phyloP scores from a whole-genome alignment of 1,140 invertebrate genomes.

The Trachymyrmex cornetzi region DNA sequence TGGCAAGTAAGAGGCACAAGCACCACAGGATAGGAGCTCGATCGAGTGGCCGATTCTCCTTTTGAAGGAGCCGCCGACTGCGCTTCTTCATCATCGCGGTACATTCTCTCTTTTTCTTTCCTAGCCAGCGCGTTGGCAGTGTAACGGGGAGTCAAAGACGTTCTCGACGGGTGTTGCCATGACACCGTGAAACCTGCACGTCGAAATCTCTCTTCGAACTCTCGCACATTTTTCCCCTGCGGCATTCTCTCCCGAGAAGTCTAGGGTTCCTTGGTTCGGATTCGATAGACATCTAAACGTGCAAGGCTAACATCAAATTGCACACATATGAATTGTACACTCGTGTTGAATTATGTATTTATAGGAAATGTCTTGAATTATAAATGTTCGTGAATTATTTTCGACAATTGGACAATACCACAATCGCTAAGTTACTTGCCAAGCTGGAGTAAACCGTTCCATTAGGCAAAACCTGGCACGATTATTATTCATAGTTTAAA shows the following conservation, averaged over 20 bases:
- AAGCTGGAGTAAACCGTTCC: not conserved
- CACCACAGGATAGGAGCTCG: constrained; percentile 58
- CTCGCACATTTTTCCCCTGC: constrained; percentile 67
- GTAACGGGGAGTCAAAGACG: constrained; percentile 78
- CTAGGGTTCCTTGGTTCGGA: constrained; percentile 57
- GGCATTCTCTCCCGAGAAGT: constrained; percentile 41
- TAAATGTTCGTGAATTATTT: not conserved
- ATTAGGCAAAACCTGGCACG: constrained; percentile 40
- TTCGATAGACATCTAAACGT: constrained; percentile 67
- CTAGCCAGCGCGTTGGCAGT: constrained; percentile 54
- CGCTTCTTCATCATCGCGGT: constrained; percentile 69
- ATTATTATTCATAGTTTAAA: constrained; percentile 72
- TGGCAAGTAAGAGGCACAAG: constrained; percentile 46
- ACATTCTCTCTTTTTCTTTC: constrained; percentile 72
- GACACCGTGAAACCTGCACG: constrained; percentile 83
- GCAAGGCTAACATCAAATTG: constrained; percentile 17
- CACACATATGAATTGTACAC: constrained; percentile 7
- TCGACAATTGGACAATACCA: not conserved
- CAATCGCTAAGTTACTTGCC: not conserved
- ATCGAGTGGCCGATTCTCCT: constrained; percentile 73
- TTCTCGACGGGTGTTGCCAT: constrained; percentile 84
- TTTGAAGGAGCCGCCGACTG: constrained; percentile 79
- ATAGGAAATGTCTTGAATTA: not conserved
- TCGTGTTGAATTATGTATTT: not conserved
- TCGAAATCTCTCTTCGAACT: constrained; percentile 76